A percentile compares a stretch with the other conserved stretches of the same genome.
Conservation (phyloP, 2,888 invertebrate species). For the Ceraclea dissimilis region DNA sequence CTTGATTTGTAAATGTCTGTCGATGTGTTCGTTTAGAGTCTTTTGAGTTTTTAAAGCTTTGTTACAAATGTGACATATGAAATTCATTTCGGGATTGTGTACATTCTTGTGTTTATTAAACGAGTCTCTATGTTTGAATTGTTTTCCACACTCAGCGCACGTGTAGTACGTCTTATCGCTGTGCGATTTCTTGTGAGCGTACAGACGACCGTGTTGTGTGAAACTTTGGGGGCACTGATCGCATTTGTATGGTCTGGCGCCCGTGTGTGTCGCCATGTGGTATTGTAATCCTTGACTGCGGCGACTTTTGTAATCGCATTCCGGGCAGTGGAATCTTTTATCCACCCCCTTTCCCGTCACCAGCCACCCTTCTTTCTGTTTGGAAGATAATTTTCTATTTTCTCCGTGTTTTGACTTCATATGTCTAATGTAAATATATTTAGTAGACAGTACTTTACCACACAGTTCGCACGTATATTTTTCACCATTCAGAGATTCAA, state of each 20-base stretch:
- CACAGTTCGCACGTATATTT: no score
- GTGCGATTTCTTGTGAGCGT: conserved; percentile 42
- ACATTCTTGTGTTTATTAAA: conserved; percentile 40
- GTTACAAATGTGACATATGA: conserved; percentile 36
- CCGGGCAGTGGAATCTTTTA: conserved; percentile 39
- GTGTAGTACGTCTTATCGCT: conserved; percentile 37
- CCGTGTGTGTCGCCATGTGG: conserved; percentile 42
- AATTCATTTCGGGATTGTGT: conserved; percentile 35
- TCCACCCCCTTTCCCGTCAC: conserved; percentile 35
- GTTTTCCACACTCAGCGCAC: conserved; percentile 42
- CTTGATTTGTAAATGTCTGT: conserved; percentile 41
- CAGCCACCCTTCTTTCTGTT: no score
- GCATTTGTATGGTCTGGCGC: conserved; percentile 40
- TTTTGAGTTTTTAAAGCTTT: conserved; percentile 40
- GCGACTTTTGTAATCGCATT: conserved; percentile 40
- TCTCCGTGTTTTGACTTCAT: no score
- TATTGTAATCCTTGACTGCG: conserved; percentile 44
- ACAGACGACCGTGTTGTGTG: conserved; percentile 40
- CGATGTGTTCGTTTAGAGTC: conserved; percentile 38
- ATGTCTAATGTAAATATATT: no score
- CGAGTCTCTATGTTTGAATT: conserved; percentile 43
- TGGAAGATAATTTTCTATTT: no score
- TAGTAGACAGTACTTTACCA: no score
- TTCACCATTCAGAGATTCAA: no score
- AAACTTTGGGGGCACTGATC: conserved; percentile 40